phyloP scores from a whole-genome alignment of 2,113 vertebrate species.

The Notothenia coriiceps region DNA sequence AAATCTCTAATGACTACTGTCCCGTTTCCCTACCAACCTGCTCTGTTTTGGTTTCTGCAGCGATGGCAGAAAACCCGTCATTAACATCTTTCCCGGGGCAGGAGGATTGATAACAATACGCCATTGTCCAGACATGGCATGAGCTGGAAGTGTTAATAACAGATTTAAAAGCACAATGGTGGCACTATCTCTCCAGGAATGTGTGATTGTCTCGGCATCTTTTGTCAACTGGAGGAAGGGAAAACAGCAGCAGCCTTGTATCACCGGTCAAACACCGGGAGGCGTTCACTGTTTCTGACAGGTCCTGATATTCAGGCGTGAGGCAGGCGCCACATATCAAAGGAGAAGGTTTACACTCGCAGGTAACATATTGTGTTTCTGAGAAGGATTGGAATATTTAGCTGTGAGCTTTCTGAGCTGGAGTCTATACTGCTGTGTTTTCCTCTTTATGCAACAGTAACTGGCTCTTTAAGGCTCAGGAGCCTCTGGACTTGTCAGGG shows the following conservation, averaged over 20 bases:
- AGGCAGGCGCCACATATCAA: neutral
- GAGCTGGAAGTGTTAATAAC: slow-evolving; percentile 47
- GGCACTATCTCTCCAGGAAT: slow-evolving; percentile 43
- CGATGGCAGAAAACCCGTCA: slow-evolving; percentile 21
- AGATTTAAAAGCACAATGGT: slow-evolving; percentile 43
- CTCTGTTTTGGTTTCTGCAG: slow-evolving; percentile 55
- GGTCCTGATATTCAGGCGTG: neutral
- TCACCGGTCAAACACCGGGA: slow-evolving; percentile 34
- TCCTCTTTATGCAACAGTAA: slow-evolving; percentile 5
- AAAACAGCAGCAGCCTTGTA: slow-evolving; percentile 32
- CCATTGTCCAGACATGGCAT: slow-evolving; percentile 43
- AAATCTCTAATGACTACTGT: slow-evolving; percentile 64
- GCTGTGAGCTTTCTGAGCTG: neutral
- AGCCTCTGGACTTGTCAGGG: slow-evolving; percentile 41
- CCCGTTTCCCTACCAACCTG: slow-evolving; percentile 63
- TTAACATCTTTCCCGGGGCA: slow-evolving; percentile 34
- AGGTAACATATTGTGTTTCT: slow-evolving; percentile 2
- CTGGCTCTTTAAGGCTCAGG: slow-evolving; percentile 36
- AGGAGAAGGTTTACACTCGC: slow-evolving; percentile 30
- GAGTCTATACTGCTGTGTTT: slow-evolving; percentile 23
- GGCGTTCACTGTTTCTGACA: slow-evolving; percentile 20
- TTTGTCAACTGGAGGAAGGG: slow-evolving; percentile 19
- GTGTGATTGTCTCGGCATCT: slow-evolving; percentile 45
- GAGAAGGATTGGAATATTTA: neutral
- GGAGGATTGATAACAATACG: slow-evolving; percentile 48